Conservation (phyloP, 2,888 invertebrate genomes). For the Clusia tigrina region DNA sequence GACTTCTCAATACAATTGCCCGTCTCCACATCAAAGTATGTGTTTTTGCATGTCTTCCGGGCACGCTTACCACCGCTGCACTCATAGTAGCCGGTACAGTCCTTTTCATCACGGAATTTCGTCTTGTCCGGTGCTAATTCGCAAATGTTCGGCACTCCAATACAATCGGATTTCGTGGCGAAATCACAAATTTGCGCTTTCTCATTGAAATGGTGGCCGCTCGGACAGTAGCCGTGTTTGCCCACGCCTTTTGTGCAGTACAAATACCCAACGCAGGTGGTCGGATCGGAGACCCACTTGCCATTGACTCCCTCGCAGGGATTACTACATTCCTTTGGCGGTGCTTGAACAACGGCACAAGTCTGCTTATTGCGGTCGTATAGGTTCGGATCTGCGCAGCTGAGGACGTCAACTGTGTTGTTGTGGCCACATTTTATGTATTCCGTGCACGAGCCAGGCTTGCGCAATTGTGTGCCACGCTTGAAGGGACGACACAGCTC, state of each 20-base stretch:
- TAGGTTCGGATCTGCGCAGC: slow-evolving; percentile 35
- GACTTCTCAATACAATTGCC: slow-evolving; percentile 40
- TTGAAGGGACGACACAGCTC: slow-evolving; percentile 48
- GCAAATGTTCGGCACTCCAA: slow-evolving; percentile 50
- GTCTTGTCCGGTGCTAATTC: slow-evolving; percentile 45
- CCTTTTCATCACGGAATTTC: slow-evolving; percentile 43
- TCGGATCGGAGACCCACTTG: slow-evolving; percentile 47
- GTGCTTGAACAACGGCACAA: slow-evolving; percentile 39
- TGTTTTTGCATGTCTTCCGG: slow-evolving; percentile 29
- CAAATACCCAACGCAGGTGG: slow-evolving; percentile 47
- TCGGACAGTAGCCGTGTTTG: slow-evolving; percentile 37
- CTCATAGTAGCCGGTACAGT: slow-evolving; percentile 50
- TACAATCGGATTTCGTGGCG: slow-evolving; percentile 42
- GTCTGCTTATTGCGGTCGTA: slow-evolving; percentile 39
- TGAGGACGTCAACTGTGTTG: slow-evolving; percentile 29
- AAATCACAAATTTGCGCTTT: slow-evolving; percentile 44
- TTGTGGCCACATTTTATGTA: slow-evolving; percentile 46
- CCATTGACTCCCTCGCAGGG: slow-evolving; percentile 39
- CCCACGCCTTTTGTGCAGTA: slow-evolving; percentile 45
- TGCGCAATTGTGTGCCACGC: slow-evolving; percentile 44
- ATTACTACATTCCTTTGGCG: slow-evolving; percentile 44
- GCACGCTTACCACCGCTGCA: slow-evolving; percentile 40
- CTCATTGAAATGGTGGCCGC: slow-evolving; percentile 46
- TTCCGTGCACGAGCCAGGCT: slow-evolving; percentile 51
- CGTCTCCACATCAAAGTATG: slow-evolving; percentile 47